Conservation (phyloP, 2,113 vertebrate species). For the Elanoides forficatus region DNA sequence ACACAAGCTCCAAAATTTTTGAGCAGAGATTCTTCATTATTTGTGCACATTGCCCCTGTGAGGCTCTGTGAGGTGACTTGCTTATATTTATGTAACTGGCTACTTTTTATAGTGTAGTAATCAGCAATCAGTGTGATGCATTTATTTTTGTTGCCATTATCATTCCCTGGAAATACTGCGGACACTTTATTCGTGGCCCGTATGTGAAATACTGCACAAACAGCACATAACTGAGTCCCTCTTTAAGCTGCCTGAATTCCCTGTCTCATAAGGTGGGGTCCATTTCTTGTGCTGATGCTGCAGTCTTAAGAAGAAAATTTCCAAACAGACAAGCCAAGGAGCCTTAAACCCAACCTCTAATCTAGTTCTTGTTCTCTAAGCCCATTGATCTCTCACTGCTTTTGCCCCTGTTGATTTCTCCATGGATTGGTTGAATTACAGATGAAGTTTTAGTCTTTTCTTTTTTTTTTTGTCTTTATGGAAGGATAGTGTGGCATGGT, state of each 20-base stretch:
- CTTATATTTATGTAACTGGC: not conserved
- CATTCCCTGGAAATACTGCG: not conserved
- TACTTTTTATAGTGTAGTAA: not conserved
- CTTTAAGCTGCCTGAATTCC: not conserved
- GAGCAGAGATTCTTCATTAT: not conserved
- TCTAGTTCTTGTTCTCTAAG: not conserved
- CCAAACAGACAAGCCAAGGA: not conserved
- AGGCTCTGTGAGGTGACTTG: not conserved
- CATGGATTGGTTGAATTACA: not conserved
- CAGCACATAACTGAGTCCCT: not conserved
- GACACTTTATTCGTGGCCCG: not conserved
- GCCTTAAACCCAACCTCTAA: not conserved
- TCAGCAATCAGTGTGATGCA: not conserved
- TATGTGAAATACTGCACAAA: not conserved
- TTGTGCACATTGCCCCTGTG: not conserved
- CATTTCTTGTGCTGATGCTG: not conserved
- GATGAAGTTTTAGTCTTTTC: not conserved
- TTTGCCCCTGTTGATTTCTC: not conserved
- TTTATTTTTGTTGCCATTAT: not conserved
- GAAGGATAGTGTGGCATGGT: not conserved
- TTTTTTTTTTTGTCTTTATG: not conserved
- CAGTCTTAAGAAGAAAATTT: not conserved
- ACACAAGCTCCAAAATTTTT: not conserved
- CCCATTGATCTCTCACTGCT: not conserved
- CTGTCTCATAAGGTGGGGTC: not conserved